These are phyloP conservation scores for Sternarchorhynchus goeldii DNA, from an alignment of 2,797 vertebrate genomes.

Conservation along the genomic window DNA sequence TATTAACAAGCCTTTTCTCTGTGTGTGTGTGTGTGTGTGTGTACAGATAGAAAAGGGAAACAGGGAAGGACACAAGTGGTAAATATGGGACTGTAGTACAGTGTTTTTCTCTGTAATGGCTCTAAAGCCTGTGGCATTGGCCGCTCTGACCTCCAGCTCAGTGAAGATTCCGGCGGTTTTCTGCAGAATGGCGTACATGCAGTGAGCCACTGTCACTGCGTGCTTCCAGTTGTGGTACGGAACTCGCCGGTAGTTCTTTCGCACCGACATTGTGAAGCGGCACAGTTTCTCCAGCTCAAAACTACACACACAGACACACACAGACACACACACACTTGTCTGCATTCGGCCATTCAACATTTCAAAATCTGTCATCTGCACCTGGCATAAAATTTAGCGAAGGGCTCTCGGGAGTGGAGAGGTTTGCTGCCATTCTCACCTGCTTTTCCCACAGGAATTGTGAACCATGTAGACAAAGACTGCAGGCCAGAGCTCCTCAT, in stretches of 20 bases:
- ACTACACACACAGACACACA: constrained; percentile 65
- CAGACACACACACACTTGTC: not conserved
- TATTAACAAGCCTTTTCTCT: constrained; percentile 94
- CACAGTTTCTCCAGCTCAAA: constrained; percentile 97
- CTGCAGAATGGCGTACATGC: constrained; percentile 96
- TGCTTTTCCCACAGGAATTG: constrained; percentile 90
- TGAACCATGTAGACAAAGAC: constrained; percentile 98
- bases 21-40: constrained; percentile 11
- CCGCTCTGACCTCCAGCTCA: constrained; percentile 87
- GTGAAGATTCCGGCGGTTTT: constrained; percentile 88
- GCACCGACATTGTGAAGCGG: constrained; percentile 97
- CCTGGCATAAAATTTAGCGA: not conserved
- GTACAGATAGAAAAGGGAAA: not conserved
- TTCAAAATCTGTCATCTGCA: not conserved
- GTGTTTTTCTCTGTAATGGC: no score
- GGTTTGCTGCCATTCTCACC: constrained; percentile 70
- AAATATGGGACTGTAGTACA: not conserved
- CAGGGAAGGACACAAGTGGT: not conserved
- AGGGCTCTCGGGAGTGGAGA: not conserved
- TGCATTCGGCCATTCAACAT: not conserved
- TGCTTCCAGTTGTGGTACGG: constrained; percentile 99
- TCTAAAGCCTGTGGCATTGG: no score
- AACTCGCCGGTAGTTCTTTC: constrained; percentile 96
- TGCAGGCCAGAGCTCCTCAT: constrained; percentile 95
- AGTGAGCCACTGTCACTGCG: constrained; percentile 93